phyloP scores from a whole-genome alignment of 2,113 vertebrate species.

The Danio rerio region DNA sequence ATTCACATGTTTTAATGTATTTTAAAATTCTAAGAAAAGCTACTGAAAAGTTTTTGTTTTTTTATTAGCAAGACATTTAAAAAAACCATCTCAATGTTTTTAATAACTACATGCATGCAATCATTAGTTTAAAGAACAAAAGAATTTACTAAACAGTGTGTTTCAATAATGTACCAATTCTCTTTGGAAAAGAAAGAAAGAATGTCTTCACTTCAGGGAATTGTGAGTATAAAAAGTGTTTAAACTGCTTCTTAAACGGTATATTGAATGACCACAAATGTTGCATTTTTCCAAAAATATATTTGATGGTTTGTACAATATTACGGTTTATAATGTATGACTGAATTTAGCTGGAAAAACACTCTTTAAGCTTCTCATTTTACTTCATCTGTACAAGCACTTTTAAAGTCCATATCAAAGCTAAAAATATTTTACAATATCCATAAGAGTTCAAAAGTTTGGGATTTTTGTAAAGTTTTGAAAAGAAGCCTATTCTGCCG shows the following conservation, averaged over 20 bases:
- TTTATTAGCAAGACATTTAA: constrained; percentile 8
- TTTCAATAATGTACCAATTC: background rate
- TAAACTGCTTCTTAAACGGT: background rate
- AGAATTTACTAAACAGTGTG: background rate
- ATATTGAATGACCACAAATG: constrained; percentile 2
- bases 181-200: background rate
- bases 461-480: too few species aligned
- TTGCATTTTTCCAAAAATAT: background rate
- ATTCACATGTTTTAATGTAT: background rate
- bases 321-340: background rate
- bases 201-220: background rate
- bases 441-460: too few species aligned
- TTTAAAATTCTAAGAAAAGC: background rate
- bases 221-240: background rate
- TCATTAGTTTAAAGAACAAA: background rate
- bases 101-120: background rate
- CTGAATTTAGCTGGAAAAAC: background rate
- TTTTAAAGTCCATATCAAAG: background rate
- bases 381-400: background rate
- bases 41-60: background rate
- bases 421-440: too few species aligned
- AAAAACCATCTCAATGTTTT: background rate
- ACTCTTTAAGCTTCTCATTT: background rate
- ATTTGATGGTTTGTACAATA: background rate
- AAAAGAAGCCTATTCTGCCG: too few species aligned